These are phyloP conservation scores for Sinodicranocentrus sp. DNA, from an alignment of 2,888 invertebrate species.

Conservation along the genomic window DNA sequence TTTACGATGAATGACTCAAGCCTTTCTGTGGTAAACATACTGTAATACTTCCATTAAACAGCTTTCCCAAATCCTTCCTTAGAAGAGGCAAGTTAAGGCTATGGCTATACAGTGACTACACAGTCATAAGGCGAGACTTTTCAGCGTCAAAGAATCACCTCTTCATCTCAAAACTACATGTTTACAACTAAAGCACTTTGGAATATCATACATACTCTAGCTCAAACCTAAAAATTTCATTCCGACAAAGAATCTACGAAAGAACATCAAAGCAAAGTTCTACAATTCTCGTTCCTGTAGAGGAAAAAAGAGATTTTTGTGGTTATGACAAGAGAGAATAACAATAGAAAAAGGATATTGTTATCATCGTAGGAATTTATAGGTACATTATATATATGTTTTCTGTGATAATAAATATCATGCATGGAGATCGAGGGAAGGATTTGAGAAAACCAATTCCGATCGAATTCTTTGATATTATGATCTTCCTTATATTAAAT, in stretches of 20 bases:
- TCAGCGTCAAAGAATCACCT: too few species aligned
- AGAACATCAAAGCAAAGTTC: neutral
- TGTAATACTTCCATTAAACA: neutral
- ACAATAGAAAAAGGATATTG: constrained; percentile 6
- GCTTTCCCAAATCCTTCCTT: constrained; percentile 34
- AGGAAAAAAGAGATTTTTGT: constrained; percentile 40
- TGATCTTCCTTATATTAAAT: too few species aligned
- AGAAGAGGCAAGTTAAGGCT: too few species aligned
- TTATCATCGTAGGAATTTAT: constrained; percentile 17
- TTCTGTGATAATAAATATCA: neutral
- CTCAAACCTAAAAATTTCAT: too few species aligned
- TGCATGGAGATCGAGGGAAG: neutral
- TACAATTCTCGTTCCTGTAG: neutral
- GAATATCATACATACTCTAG: too few species aligned
- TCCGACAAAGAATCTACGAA: too few species aligned
- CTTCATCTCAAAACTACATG: too few species aligned
- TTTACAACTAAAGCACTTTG: too few species aligned
- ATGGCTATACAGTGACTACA: too few species aligned
- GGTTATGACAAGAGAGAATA: neutral
- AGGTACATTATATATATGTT: constrained; percentile 1
- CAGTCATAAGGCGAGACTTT: too few species aligned
- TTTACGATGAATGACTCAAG: neutral
- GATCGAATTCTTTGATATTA: constrained; percentile 54
- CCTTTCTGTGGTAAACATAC: constrained; percentile 10
- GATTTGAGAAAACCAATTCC: constrained; percentile 45